Base-by-base conservation (phyloP, 2,113 vertebrate species). In the Anoplopoma fimbria region DNA sequence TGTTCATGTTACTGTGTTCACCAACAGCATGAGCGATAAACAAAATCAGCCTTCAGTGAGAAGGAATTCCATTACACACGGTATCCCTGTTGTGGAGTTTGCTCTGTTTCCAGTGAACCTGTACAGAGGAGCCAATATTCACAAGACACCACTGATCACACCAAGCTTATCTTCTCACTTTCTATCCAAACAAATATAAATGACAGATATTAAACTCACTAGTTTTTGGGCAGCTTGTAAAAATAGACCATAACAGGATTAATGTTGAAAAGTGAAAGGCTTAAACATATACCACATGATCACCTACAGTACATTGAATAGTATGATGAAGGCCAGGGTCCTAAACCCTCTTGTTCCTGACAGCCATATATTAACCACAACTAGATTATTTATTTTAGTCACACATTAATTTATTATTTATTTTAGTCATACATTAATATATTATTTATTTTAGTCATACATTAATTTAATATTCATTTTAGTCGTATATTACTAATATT, bases 71-170 rank as follows among this genome's bases (percentile, higher is more conserved):
- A 6, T 33, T 8, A 57, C 2, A 19, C 0, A 14, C 34, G n/a
- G 8, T 25, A 10, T 9, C 14, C 53, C 13, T 55, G 36, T 15
- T 60, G 38, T 19, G 58, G 14, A 61, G 29, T 42, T 47, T 42
- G 58, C 12, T 73, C 69, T 8, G 31, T 25, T 80, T 57, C 38
- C 45, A 74, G 8, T 60, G 27, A 69, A 53, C 14, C 38, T 40
- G 4, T 29, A 51, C 25, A 31, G 23, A 31, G 31, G 34, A 9
- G 1, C 4, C 19, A 55, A 13, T 33, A 33, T 9, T 25, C 2
- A 79, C 21, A 1, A 25, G 17, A 58, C 9, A 8, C 2, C 25
- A 64, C 5, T 58, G 23, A 9, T 38, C 25, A 64, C 31, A 36
- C 27, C 23, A 25, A 68, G 33, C 27, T 36, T 21, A 17, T 33